Evolutionary conservation across 2,888 invertebrate genomes (phyloP), one percentile per base, ranked within the genome.

Genomic region (Acleris sparsana): DNA sequence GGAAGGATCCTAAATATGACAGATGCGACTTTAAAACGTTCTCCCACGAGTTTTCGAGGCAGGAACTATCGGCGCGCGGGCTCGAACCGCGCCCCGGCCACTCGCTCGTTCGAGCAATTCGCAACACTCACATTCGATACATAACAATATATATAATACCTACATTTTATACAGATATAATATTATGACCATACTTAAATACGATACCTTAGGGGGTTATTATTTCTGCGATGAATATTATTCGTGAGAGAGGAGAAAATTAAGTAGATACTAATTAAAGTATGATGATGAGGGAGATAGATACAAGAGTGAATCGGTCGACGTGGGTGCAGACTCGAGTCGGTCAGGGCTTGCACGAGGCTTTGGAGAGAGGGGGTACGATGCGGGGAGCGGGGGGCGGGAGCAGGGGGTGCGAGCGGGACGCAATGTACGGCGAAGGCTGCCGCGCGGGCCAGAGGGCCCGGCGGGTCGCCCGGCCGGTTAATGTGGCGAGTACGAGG

Each of bases 341-440:
- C 44, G 44, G 44, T 33, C n/a, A 11, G 13, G 16, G n/a, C 44
- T 44, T 44, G 44, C 16, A 44, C 55, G 20, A 22, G 44, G n/a
- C 56, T 13, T 22, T 5, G 7, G 9, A 7, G 9, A 7, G n/a
- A n/a, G 5, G 25, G 4, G 22, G 51, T 17, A 7, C 17, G 17
- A 33, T 33, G 48, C 68, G 20, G 48, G 61, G 65, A 63, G 56
- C 39, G 46, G 59, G 4, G 4, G 39, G 43, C 9, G 51, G 22
- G 29, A 56, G 39, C 13, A 29, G 18, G 29, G 29, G 6, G 55
- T 52, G 56, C 39, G 58, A 58, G 52, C 64, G 63, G 61, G 25
- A 53, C 44, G 52, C 69, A 71, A 70, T 53, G 73, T 73, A 71
- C 72, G 64, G 68, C 63, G 25, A 53, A 69, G 70, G 70, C 59